phyloP scores from a whole-genome alignment of 2,797 vertebrate species.

The Antrozous pallidus region DNA sequence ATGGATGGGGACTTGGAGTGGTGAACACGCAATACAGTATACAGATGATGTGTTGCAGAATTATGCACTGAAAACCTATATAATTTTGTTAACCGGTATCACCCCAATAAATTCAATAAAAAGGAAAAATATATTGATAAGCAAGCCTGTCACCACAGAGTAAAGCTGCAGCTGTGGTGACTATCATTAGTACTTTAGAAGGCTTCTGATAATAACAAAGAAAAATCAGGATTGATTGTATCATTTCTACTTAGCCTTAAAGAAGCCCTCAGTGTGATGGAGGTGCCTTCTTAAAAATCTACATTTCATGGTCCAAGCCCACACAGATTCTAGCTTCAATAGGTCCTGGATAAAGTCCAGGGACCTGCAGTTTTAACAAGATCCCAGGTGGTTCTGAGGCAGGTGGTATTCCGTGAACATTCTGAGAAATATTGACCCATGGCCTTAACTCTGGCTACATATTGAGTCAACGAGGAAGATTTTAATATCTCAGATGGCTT shows the following conservation, averaged over 20 bases:
- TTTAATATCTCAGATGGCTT: not conserved
- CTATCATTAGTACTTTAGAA: not conserved
- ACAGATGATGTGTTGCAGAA: not conserved
- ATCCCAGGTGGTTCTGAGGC: not conserved
- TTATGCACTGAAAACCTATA: not conserved
- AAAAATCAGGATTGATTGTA: not conserved
- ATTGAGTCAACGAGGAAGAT: rapidly evolving
- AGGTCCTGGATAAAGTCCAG: not conserved
- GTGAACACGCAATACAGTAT: not conserved
- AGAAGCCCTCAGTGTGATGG: not conserved
- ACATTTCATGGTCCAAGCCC: not conserved
- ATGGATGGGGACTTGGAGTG: not conserved
- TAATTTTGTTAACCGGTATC: not conserved
- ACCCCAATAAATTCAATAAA: not conserved
- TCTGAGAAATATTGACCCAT: not conserved
- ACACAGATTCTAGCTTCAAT: not conserved
- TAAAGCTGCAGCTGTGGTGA: not conserved
- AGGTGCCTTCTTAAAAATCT: not conserved
- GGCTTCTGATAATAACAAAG: not conserved
- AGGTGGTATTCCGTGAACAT: not conserved
- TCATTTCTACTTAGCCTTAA: not conserved
- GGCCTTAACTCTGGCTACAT: not conserved
- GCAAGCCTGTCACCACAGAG: not conserved
- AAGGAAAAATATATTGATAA: not conserved
- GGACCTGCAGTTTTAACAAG: not conserved